Base-by-base conservation (phyloP, 2,113 vertebrate genomes). In the Dasyurus viverrinus region DNA sequence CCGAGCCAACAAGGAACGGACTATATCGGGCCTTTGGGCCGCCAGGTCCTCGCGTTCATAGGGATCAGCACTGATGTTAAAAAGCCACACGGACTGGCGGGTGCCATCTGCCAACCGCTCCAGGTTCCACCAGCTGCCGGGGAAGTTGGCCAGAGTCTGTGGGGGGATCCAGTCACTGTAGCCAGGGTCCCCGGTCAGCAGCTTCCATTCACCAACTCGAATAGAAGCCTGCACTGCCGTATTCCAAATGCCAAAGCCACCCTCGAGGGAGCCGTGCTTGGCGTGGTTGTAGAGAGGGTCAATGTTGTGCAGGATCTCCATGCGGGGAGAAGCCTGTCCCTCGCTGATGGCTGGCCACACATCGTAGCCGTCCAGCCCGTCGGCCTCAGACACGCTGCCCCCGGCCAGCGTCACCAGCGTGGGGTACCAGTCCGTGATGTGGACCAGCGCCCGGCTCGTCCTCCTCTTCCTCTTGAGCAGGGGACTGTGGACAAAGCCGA, bases 341-440 rank as follows among this genome's bases (percentile, higher is more conserved):
- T 99, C 99, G 0, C 99, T 99, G 97, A 99, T 99, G 90, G 99
- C 98, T 2, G 99, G 98, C 99, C 99, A 99, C 92, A 99, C 98
- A 0, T 99, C 98, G 54, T 99, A 99, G 22, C 99, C 99, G 54
- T 99, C 99, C 30, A 99, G 95, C 8, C 98, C 98, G 0, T 99
- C 98, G 0, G 98, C 98, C 0, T 97, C 98, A 4, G 99, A 99
- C 90, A 99, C 93, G 19, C 99, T 99, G 30, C 99, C 99, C 30
- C 99, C 99, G 0, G 99, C 99, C 96, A 99, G 98, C 25, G 98
- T 98, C 90, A 99, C 99, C 76, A 99, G 98, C 8, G 99, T 99
- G 0, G 99, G 99, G 96, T 99, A 99, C 99, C 99, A 99, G 98
- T 99, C 99, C 0, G 99, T 99, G 98, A 99, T 99, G 96, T 99